Percentiles rank a stretch among this genome's conserved stretches.
phyloP scores from a whole-genome alignment of 1,140 invertebrate species.

The Tribolium madens region DNA sequence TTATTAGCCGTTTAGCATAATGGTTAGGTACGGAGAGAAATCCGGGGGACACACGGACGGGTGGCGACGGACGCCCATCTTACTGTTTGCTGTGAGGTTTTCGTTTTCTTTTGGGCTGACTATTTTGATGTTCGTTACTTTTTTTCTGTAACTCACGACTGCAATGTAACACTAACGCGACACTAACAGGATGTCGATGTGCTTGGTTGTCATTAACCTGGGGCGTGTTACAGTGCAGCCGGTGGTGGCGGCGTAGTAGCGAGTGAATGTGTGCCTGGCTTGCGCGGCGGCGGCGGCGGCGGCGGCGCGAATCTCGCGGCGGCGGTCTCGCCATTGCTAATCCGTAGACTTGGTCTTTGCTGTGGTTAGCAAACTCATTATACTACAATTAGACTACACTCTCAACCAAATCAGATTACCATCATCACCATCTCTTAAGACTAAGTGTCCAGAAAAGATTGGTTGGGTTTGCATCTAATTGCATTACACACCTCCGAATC shows the following conservation, averaged over 20 bases:
- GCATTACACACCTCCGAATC: neutral
- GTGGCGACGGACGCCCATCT: slow-evolving; percentile 56
- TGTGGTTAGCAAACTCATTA: slow-evolving; percentile 24
- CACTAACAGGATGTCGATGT: slow-evolving; percentile 57
- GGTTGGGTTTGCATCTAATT: slow-evolving; percentile 19
- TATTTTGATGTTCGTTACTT: slow-evolving; percentile 62
- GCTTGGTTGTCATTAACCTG: slow-evolving; percentile 56
- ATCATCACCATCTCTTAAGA: too few species aligned
- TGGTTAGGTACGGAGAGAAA: neutral
- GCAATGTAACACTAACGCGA: slow-evolving; percentile 65
- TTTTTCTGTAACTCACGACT: slow-evolving; percentile 65
- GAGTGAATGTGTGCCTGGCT: slow-evolving; percentile 60
- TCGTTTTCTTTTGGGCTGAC: slow-evolving; percentile 64
- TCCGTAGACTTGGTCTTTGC: slow-evolving; percentile 43
- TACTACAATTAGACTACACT: slow-evolving; percentile 25
- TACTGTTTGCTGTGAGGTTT: slow-evolving; percentile 65
- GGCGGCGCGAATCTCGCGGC: slow-evolving; percentile 44
- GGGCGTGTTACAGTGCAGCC: slow-evolving; percentile 65
- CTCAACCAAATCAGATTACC: slow-evolving; percentile 12
- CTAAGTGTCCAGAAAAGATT: slow-evolving; percentile 14
- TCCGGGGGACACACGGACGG: slow-evolving; percentile 53
- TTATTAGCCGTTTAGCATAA: slow-evolving; percentile 19
- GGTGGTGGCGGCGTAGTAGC: slow-evolving; percentile 60
- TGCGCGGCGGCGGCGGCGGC: slow-evolving; percentile 52
- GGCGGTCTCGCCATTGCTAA: slow-evolving; percentile 35